These are phyloP conservation scores for Butorides virescens DNA, from an alignment of 2,113 vertebrate genomes.

Conservation along the genomic window DNA sequence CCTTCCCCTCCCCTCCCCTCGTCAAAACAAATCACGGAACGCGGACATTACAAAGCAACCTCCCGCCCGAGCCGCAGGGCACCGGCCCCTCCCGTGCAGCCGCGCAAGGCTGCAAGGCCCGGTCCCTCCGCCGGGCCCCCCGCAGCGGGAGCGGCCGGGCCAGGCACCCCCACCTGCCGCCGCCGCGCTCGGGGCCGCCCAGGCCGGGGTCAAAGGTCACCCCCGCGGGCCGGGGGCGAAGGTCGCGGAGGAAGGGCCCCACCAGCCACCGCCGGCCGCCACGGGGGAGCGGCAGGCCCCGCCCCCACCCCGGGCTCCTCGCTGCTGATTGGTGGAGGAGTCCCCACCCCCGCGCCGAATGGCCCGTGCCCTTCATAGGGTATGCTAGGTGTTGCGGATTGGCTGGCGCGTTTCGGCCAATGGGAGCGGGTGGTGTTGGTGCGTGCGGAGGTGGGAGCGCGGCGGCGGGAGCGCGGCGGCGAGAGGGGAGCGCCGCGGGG, in stretches of 20 bases:
- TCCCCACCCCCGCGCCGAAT: not conserved
- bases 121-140: not conserved
- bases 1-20: not conserved
- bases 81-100: not conserved
- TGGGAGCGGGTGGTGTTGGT: not conserved
- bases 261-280: not conserved
- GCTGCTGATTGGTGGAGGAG: not conserved
- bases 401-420: not conserved
- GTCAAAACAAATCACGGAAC: accelerated
- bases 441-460: accelerated
- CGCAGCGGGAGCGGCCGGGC: not conserved
- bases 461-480: accelerated
- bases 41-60: accelerated
- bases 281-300: not conserved
- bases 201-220: not conserved
- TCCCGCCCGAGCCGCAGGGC: not conserved
- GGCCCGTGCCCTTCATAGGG: accelerated
- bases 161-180: not conserved
- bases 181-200: too few relatives aligned
- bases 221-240: not conserved
- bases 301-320: not conserved
- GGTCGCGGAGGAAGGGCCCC: not conserved
- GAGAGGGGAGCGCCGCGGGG: accelerated
- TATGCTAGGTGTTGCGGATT: not conserved
- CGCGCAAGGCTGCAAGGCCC: not conserved